Conservation (phyloP, 2,113 vertebrate species). For the Apteryx mantelli region DNA sequence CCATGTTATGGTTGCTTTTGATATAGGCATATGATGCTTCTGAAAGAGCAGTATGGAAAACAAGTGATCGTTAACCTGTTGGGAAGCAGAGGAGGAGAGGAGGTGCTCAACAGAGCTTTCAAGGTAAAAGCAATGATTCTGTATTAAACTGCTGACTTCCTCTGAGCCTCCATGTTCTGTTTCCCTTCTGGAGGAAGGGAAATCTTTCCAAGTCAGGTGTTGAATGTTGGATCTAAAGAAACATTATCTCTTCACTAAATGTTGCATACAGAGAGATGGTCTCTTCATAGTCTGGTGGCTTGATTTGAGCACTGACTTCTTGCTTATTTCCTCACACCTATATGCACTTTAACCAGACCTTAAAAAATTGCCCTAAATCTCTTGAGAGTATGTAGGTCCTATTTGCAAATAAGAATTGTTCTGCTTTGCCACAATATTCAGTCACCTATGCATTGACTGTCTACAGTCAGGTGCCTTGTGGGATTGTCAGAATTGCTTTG, state of each 20-base stretch:
- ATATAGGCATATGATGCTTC: slow-evolving; percentile 83
- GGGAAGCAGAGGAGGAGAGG: slow-evolving; percentile 82
- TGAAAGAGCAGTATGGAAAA: slow-evolving; percentile 84
- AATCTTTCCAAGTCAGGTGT: background rate
- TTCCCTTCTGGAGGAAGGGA: background rate
- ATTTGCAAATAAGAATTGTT: background rate
- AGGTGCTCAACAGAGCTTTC: slow-evolving; percentile 83
- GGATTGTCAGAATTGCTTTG: background rate
- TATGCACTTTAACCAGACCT: background rate
- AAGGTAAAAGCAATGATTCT: slow-evolving; percentile 74
- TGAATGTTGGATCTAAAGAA: background rate
- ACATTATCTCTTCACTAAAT: background rate
- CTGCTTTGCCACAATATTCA: background rate
- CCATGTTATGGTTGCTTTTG: background rate
- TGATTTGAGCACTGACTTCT: background rate
- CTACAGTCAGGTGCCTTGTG: background rate
- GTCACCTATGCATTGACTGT: background rate
- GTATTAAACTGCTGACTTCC: background rate
- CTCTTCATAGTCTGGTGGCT: background rate
- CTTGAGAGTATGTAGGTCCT: background rate
- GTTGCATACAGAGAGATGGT: background rate
- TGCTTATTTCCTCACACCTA: background rate
- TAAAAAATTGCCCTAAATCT: background rate
- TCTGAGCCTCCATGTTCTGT: background rate
- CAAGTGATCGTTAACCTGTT: slow-evolving; percentile 86